phyloP scores from a whole-genome alignment of 2,113 vertebrate genomes.

The Spilogale gracilis region DNA sequence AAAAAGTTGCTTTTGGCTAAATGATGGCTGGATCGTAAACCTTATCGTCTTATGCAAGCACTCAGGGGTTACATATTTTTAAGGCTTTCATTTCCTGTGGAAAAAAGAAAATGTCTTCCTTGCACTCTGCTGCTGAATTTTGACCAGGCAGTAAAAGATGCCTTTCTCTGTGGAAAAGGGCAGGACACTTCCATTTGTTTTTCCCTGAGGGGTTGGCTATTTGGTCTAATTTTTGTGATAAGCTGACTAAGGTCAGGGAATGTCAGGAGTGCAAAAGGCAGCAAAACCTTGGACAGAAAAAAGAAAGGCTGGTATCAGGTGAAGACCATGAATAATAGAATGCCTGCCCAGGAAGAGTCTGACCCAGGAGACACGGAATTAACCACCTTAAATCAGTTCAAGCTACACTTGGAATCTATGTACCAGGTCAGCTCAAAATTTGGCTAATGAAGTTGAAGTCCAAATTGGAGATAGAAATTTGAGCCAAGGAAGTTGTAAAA shows the following conservation, averaged over 20 bases:
- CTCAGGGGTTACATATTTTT: constrained; percentile 53
- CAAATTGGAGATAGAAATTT: neutral
- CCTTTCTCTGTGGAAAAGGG: constrained; percentile 56
- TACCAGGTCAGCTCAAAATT: neutral
- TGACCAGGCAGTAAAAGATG: constrained; percentile 49
- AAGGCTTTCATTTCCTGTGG: constrained; percentile 61
- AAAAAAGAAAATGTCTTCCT: constrained; percentile 45
- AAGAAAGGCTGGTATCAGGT: neutral
- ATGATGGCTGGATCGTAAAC: constrained; percentile 49
- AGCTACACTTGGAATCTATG: neutral
- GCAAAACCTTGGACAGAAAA: neutral
- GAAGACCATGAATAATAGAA: constrained; percentile 27
- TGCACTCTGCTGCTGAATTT: constrained; percentile 58
- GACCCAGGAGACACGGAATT: neutral
- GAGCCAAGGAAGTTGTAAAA: neutral
- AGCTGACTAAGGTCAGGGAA: constrained; percentile 58
- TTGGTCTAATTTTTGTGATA: constrained; percentile 72
- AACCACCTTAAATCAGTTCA: neutral
- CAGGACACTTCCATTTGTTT: constrained; percentile 58
- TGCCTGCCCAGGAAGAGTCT: neutral
- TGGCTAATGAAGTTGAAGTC: constrained; percentile 20
- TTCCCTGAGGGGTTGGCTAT: constrained; percentile 40
- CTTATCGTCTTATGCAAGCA: constrained; percentile 47
- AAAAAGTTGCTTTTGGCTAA: constrained; percentile 72
- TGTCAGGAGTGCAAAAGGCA: constrained; percentile 9